Base-by-base conservation (phyloP, 2,888 invertebrate genomes). In the Pachycephus smyrnensis region DNA sequence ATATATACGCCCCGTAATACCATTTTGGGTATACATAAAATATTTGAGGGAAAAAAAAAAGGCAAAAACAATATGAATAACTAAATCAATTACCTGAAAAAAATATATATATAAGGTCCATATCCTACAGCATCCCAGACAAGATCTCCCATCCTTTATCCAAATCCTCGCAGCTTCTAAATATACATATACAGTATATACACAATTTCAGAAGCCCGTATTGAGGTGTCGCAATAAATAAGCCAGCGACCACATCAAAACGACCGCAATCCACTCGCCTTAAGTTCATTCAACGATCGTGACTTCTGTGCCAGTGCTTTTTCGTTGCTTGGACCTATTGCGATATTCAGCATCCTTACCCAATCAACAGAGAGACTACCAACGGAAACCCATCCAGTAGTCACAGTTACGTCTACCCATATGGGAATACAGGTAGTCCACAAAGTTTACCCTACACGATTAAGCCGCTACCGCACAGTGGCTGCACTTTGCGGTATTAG, bases 401-500 rank as follows among this genome's bases (percentile, higher is more conserved):
- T 69, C 30, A 15, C 30, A 6, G 69, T 32, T 69, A 69, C 30
- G 69, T 12, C 15, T 69, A 69, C 40, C 15, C 40, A 2, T 4
- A 40, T 3, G 40, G 2, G 40, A 15, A 15, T 40, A 40, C 40
- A 40, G 40, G 40, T 40, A 40, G 40, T 40, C 40, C 15, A 6
- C 15, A 4, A 40, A 15, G 40, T 40, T 40, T 40, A 40, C 15
- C 15, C 40, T 15, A 15, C 15, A 40, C 68, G 73, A 31, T 77
- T 79, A 68, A 68, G 71, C 77, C 77, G 75, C 77, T 82, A 84
- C 86, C 83, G 84, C 84, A 83, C 82, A 75, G 79, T 78, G 81
- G 83, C 84, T 85, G 81, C 40, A 40, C 81, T 86, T 85, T 86
- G 86, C 81, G 86, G 85, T 86, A n/a, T 69, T n/a, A 31, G 69